Percentiles rank a stretch among this genome's conserved stretches.
These are phyloP conservation scores for Mareca penelope DNA, from an alignment of 2,797 vertebrate species.

Conservation along the genomic window DNA sequence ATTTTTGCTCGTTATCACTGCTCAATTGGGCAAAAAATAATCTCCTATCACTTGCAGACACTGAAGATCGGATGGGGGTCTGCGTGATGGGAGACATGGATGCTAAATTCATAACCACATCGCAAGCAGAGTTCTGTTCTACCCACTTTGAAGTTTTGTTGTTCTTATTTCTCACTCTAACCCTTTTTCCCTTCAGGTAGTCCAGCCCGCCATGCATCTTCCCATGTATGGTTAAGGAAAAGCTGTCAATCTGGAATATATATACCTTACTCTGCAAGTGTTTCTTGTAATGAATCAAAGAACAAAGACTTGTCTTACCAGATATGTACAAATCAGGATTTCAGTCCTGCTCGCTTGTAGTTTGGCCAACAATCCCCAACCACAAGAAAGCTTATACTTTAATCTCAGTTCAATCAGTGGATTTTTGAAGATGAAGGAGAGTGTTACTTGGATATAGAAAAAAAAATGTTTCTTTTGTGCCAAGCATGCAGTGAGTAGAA, in stretches of 20 bases:
- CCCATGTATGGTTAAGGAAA: neutral
- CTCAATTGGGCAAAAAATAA: neutral
- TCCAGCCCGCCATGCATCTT: neutral
- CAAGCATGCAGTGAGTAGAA: slow-evolving; percentile 15
- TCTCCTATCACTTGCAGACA: neutral
- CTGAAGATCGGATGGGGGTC: neutral
- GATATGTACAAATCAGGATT: slow-evolving; percentile 18
- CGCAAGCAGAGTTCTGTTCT: neutral
- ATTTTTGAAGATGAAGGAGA: slow-evolving; percentile 51
- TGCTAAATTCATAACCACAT: neutral
- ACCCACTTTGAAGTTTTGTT: neutral
- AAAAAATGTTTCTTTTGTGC: slow-evolving; percentile 12
- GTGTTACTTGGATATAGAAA: slow-evolving; percentile 21
- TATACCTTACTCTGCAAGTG: neutral
- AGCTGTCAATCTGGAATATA: slow-evolving; percentile 17
- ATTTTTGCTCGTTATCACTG: neutral
- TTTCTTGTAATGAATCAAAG: slow-evolving; percentile 23
- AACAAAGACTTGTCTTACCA: slow-evolving; percentile 36
- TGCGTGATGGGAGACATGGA: neutral
- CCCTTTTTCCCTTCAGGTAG: neutral
- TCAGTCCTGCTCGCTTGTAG: slow-evolving; percentile 17
- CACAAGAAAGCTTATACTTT: slow-evolving; percentile 61
- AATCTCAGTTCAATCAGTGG: slow-evolving; percentile 46
- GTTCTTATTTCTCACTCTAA: neutral
- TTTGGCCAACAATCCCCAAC: slow-evolving; percentile 36